A percentile compares a stretch with the other conserved stretches of the same genome.
phyloP scores from a whole-genome alignment of 2,113 vertebrate species.

The Alosa alosa region DNA sequence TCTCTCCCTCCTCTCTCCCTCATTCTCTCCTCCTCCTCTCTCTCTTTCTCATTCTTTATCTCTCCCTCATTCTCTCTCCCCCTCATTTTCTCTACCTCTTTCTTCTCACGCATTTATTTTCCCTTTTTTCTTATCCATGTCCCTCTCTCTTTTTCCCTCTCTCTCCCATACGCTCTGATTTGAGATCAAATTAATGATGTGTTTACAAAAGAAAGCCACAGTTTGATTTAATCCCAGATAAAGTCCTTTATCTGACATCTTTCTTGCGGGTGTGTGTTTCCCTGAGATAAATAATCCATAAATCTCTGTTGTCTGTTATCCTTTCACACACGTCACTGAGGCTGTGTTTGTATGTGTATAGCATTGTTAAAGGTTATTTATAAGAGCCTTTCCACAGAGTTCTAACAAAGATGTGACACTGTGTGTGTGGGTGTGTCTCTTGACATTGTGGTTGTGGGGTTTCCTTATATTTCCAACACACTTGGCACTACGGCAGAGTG shows the following conservation, averaged over 20 bases:
- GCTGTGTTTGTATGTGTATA: background rate
- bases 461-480: too few relatives aligned
- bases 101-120: background rate
- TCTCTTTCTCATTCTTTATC: background rate
- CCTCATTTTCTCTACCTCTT: too few relatives aligned
- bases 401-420: too few relatives aligned
- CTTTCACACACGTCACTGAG: background rate
- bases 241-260: background rate
- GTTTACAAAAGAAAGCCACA: background rate
- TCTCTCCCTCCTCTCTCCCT: background rate
- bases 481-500: too few relatives aligned
- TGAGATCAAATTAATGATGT: constrained; percentile 1
- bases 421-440: background rate
- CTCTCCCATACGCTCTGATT: background rate
- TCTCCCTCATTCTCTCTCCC: too few relatives aligned
- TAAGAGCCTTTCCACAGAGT: too few relatives aligned
- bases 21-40: background rate
- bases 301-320: background rate
- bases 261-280: background rate
- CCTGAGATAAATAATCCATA: background rate
- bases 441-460: background rate
- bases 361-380: too few relatives aligned
- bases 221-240: constrained; percentile 10
- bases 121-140: background rate
- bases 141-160: background rate